Evolutionary conservation across 2,888 invertebrate species (phyloP).

Genomic region (Drosophila helvetica): DNA sequence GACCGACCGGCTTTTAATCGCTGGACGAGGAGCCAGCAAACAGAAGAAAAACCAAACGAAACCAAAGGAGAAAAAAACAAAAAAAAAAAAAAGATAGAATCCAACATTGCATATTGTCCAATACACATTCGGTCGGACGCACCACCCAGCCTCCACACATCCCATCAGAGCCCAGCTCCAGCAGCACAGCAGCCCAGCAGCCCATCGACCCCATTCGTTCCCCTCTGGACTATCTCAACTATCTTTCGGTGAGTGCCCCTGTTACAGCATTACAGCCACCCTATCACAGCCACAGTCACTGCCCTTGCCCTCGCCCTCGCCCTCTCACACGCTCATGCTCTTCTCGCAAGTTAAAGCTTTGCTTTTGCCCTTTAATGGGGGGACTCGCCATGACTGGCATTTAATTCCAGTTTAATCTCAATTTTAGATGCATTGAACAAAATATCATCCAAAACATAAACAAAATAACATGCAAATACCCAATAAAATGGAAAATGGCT

Average conservation of each 20-base stretch:
- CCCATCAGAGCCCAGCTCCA: neutral
- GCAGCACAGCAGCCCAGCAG: no score
- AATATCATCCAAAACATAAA: no score
- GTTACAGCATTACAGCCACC: neutral
- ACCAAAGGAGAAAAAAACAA: neutral
- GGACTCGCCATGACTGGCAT: neutral
- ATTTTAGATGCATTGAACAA: neutral
- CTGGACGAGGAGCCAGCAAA: slow-evolving; percentile 19
- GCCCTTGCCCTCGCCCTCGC: neutral
- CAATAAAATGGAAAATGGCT: no score
- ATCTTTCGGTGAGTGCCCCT: neutral
- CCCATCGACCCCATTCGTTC: neutral
- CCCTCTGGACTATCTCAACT: neutral
- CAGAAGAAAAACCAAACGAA: slow-evolving; percentile 2
- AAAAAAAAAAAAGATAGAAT: slow-evolving; percentile 3
- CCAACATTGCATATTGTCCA: slow-evolving; percentile 42
- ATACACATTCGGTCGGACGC: slow-evolving; percentile 16
- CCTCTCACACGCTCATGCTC: neutral
- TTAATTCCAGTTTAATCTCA: neutral
- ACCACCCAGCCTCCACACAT: neutral
- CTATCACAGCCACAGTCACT: neutral
- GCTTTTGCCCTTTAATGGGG: neutral
- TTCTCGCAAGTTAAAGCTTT: no score
- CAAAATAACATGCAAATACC: no score
- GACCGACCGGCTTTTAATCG: slow-evolving; percentile 34